phyloP scores from a whole-genome alignment of 2,113 vertebrate species.

The Pachyramphus minor region DNA sequence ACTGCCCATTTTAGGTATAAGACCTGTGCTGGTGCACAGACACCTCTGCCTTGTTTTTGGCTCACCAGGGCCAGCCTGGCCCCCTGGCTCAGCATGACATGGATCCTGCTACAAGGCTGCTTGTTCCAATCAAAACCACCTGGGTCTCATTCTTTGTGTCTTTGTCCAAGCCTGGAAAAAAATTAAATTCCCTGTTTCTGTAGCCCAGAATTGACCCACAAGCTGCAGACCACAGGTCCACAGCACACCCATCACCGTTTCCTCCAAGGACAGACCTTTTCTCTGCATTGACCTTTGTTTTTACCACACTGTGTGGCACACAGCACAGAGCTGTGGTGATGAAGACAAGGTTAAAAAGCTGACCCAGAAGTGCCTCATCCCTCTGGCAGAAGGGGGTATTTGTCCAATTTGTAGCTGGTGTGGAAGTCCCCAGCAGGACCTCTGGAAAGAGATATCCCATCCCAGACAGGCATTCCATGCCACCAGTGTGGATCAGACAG shows the following conservation, averaged over 20 bases:
- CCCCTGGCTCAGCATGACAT: not conserved
- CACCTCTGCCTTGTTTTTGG: not conserved
- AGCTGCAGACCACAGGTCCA: not conserved
- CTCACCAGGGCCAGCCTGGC: not conserved
- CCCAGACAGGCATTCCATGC: not conserved
- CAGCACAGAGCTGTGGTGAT: not conserved
- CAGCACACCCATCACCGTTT: not conserved
- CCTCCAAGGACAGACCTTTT: not conserved
- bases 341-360: not conserved
- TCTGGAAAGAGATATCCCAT: not conserved
- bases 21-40: not conserved
- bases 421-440: not conserved
- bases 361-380: not conserved
- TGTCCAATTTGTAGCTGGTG: not conserved
- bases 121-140: not conserved
- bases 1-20: not conserved
- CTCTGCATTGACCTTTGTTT: fast-evolving
- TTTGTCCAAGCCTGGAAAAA: not conserved
- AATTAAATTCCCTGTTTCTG: not conserved
- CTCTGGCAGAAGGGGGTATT: not conserved
- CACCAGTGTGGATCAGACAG: not conserved
- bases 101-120: not conserved
- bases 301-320: not conserved
- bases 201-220: not conserved
- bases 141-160: not conserved